phyloP scores from a whole-genome alignment of 1,140 invertebrate genomes.

The Bombus waltoni region DNA sequence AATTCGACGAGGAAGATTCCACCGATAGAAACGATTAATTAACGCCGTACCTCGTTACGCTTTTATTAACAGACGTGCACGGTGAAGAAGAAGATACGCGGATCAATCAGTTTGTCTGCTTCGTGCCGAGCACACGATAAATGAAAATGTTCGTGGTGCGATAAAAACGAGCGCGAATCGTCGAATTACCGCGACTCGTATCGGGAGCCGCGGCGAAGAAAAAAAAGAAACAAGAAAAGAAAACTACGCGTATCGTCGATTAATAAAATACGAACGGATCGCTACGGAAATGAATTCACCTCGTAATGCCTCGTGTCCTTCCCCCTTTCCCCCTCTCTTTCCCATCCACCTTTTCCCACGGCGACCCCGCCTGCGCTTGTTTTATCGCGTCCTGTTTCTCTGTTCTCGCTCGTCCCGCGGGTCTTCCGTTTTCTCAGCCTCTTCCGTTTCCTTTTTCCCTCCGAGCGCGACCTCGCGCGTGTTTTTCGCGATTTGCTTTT shows the following conservation, averaged over 20 bases:
- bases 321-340: not conserved
- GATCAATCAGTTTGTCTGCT: not conserved
- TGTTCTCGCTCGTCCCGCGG: not conserved
- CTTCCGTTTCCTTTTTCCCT: not conserved
- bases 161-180: conserved; percentile 2
- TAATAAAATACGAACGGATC: conserved; percentile 25
- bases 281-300: not conserved
- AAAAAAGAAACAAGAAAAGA: not conserved
- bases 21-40: not conserved
- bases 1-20: not conserved
- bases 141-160: not conserved
- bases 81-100: not conserved
- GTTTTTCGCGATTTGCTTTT: not conserved
- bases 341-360: not conserved
- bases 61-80: not conserved
- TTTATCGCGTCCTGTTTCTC: not conserved
- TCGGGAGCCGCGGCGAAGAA: not conserved
- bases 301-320: not conserved
- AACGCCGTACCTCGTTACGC: not conserved
- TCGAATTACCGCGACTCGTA: not conserved
- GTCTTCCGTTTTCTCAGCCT: not conserved
- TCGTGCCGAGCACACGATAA: not conserved
- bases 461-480: not conserved
- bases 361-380: not conserved
- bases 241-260: not conserved